A percentile compares a stretch with the other conserved stretches of the same genome.
Evolutionary conservation across 92 coral and sea anemone genomes (phyloP).

Genomic region (Umimayanthus chanpuru): DNA sequence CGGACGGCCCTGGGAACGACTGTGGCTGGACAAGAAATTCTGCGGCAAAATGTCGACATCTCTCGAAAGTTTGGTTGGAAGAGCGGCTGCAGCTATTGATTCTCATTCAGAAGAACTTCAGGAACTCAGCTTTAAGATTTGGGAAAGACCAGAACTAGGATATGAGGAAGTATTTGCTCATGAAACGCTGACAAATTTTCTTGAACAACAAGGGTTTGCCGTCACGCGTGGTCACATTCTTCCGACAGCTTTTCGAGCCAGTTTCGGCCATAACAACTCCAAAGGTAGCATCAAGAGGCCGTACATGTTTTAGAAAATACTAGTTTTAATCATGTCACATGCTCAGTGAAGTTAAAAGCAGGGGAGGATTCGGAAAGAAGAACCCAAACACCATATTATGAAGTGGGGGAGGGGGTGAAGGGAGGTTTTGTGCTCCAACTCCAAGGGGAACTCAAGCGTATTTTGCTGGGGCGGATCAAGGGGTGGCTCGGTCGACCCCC

Average conservation of each 20-base stretch:
- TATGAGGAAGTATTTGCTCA: slow-evolving; percentile 33
- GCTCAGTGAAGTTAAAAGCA: no score
- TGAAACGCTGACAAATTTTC: not conserved
- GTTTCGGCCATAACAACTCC: slow-evolving; percentile 4
- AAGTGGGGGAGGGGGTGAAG: no score
- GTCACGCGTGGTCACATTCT: slow-evolving; percentile 18
- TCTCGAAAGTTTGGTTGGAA: not conserved
- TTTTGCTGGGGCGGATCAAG: no score
- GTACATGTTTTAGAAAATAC: not conserved
- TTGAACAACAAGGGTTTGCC: slow-evolving; percentile 11
- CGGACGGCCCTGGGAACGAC: slow-evolving; percentile 14
- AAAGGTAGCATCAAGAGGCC: not conserved
- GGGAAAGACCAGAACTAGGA: slow-evolving; percentile 36
- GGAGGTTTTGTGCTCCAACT: no score
- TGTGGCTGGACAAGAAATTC: no score
- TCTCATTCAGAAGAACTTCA: slow-evolving; percentile 9
- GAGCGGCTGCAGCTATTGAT: slow-evolving; percentile 1
- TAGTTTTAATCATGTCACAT: no score
- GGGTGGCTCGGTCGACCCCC: no score
- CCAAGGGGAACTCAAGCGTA: no score
- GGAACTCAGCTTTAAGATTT: slow-evolving; percentile 14
- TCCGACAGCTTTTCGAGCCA: slow-evolving; percentile 41
- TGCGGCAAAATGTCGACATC: not conserved
- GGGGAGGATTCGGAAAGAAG: no score
- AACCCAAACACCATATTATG: no score